Conservation (phyloP, 2,888 invertebrate genomes). For the Congeria kusceri region DNA sequence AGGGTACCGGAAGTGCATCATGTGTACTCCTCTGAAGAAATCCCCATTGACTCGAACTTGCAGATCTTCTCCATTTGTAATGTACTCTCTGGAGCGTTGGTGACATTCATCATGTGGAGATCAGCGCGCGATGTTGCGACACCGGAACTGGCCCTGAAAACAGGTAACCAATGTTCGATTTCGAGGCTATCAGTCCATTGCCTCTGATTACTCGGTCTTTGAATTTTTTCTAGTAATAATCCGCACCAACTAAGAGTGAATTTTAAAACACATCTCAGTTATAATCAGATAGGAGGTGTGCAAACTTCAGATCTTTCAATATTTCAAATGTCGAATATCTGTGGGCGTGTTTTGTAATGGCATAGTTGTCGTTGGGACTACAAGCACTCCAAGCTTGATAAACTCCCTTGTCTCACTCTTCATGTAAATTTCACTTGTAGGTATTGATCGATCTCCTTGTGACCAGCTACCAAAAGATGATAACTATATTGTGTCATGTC, state of each 20-base stretch:
- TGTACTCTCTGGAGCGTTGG: slow-evolving; percentile 11
- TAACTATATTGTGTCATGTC: slow-evolving; percentile 25
- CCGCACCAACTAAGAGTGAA: slow-evolving; percentile 19
- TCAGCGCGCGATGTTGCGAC: background rate
- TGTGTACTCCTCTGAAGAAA: slow-evolving; percentile 6
- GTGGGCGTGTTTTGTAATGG: slow-evolving; percentile 6
- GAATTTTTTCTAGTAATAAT: slow-evolving; percentile 21
- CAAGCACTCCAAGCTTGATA: slow-evolving; percentile 26
- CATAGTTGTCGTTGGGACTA: slow-evolving; percentile 40
- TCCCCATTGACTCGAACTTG: slow-evolving; percentile 40
- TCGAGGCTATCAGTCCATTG: slow-evolving; percentile 13
- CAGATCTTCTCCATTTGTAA: slow-evolving; percentile 32
- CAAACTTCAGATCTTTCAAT: slow-evolving; percentile 10
- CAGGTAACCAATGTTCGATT: slow-evolving; percentile 19
- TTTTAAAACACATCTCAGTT: background rate
- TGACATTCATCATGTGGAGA: slow-evolving; percentile 28
- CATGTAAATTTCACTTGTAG: slow-evolving; percentile 4
- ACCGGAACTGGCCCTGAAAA: slow-evolving; percentile 23
- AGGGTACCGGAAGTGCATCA: background rate
- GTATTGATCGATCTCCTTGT: background rate
- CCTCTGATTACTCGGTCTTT: slow-evolving; percentile 7
- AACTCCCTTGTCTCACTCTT: background rate
- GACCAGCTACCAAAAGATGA: slow-evolving; percentile 33
- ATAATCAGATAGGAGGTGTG: slow-evolving; percentile 6
- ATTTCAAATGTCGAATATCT: slow-evolving; percentile 16